Conservation (phyloP, 2,888 invertebrate genomes). For the Aromia moschata region DNA sequence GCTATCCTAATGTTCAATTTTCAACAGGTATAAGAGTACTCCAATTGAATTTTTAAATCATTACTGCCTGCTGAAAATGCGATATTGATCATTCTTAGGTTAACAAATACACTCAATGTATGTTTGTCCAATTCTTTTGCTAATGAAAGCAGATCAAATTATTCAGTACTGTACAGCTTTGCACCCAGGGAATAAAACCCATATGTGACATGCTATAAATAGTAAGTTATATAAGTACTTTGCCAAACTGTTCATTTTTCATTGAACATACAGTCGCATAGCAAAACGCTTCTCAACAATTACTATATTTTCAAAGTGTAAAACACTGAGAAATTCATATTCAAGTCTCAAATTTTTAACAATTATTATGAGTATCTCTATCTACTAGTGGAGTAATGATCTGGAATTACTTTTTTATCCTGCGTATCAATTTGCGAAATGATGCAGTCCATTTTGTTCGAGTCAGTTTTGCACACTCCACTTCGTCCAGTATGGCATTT, state of each 20-base stretch:
- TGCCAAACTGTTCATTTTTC: not conserved
- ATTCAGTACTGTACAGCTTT: no score
- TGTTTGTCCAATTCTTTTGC: no score
- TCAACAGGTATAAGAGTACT: no score
- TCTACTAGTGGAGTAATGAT: not conserved
- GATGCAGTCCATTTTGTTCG: slow-evolving; percentile 71
- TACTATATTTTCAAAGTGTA: not conserved
- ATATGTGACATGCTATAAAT: not conserved
- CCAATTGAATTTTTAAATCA: no score
- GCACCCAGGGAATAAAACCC: no score
- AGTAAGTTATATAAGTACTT: not conserved
- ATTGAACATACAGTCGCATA: no score
- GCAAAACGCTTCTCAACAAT: no score
- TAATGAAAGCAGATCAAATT: no score
- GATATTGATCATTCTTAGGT: no score
- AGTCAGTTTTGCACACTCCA: slow-evolving; percentile 62
- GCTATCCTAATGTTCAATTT: no score
- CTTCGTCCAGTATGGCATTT: slow-evolving; percentile 58
- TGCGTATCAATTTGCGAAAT: slow-evolving; percentile 67
- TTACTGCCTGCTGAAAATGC: no score
- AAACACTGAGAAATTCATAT: not conserved
- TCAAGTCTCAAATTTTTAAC: not conserved
- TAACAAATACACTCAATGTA: no score
- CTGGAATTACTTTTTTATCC: slow-evolving; percentile 56
- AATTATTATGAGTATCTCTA: not conserved